Evolutionary conservation across 2,113 vertebrate species (phyloP).

Genomic region (Zosterops hypoxanthus): DNA sequence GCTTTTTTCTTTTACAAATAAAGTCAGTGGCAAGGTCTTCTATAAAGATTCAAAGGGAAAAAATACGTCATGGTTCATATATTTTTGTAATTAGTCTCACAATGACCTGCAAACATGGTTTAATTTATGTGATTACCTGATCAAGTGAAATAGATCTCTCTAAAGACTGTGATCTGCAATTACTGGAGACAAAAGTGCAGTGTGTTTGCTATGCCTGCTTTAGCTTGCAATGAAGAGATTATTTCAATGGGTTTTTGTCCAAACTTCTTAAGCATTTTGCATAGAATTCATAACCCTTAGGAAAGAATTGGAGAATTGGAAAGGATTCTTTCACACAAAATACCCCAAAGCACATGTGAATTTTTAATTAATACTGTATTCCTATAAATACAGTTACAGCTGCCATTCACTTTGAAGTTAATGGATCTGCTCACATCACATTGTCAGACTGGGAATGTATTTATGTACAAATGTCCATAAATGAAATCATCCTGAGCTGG

Average conservation of each 20-base stretch:
- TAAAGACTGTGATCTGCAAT: neutral
- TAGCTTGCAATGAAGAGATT: neutral
- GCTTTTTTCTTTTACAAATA: slow-evolving; percentile 22
- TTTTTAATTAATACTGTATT: neutral
- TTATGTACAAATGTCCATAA: neutral
- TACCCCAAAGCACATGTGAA: neutral
- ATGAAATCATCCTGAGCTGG: neutral
- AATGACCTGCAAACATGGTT: neutral
- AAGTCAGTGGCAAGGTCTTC: neutral
- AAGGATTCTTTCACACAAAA: neutral
- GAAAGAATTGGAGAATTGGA: neutral
- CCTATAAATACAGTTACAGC: neutral
- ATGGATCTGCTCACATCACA: neutral
- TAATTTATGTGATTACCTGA: slow-evolving; percentile 8
- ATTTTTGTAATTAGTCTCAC: neutral
- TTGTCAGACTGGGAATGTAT: neutral
- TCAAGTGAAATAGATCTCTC: neutral
- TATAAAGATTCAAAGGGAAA: neutral
- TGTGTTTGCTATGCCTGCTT: neutral
- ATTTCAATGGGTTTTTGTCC: neutral
- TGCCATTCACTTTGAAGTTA: neutral
- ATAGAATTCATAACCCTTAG: neutral
- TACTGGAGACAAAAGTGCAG: neutral
- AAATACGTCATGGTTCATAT: neutral
- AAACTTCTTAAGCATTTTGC: neutral